Evolutionary conservation across 1,140 invertebrate species (phyloP), one percentile per base, ranked within the genome.

Genomic region (Camponotus floridanus): DNA sequence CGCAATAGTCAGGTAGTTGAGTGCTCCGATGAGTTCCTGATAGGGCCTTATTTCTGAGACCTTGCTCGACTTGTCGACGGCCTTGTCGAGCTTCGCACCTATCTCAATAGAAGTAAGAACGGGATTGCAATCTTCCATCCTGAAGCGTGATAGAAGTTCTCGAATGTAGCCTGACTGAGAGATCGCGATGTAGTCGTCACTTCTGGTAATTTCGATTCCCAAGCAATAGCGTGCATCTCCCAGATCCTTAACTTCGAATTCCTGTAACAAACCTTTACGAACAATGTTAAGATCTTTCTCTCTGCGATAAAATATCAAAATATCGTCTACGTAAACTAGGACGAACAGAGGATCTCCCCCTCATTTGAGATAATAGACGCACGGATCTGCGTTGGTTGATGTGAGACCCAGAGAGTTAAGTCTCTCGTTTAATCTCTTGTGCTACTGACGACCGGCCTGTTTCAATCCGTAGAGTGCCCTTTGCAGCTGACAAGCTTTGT

Each of bases 171-270:
- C 2, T 0, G 15, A 11, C 8, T 79, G 76, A 0, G 61, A 65
- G 2, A 79, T 15, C 0, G 31, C 0, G 2, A 81, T 81, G 0
- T 11, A 2, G 11, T 45, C 31, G 4, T 3, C n/a, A 0, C 15
- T 26, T 11, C 57, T 51, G 31, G 6, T 59, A 15, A 83, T 15
- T 8, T 83, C 57, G 3, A 83, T 21, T 3, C 21, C n/a, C 13
- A 64, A 15, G 11, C 61, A 64, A 5, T 33, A 36, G 21, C 31
- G 11, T 2, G 21, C 61, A 0, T 0, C 9, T 1, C 79, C 79
- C 0, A 83, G 15, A 11, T 83, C 68, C 13, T 62, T 83, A 1
- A 83, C 15, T 0, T 83, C 21, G 26, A 83, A 83, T 36, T 64
- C 6, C 61, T 64, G 61, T 8, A 36, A 64, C 31, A 36, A 36